Conservation (phyloP, 1,140 invertebrate species). For the Drosophila tani region DNA sequence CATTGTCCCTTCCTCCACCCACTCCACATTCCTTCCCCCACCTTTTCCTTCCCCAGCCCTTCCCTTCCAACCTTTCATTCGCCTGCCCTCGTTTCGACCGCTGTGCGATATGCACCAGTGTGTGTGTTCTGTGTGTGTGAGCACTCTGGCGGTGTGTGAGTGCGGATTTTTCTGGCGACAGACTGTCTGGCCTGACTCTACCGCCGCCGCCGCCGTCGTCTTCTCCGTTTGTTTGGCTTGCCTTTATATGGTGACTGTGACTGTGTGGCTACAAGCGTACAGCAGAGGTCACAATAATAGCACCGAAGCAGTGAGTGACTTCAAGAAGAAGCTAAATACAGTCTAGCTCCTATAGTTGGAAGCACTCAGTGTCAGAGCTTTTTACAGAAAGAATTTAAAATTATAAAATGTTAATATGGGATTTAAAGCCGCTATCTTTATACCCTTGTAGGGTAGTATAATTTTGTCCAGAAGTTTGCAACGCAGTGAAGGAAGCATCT, state of each 20-base stretch:
- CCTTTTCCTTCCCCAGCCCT: conserved; percentile 10
- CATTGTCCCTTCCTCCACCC: conserved; percentile 21
- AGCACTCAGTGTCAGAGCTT: no score
- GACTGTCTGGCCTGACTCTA: conserved; percentile 79
- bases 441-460: no score
- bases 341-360: neutral
- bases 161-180: conserved; percentile 81
- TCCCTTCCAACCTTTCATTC: conserved; percentile 19
- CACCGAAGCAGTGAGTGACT: no score
- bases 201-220: conserved; percentile 29
- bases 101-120: conserved; percentile 37
- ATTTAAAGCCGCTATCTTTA: no score
- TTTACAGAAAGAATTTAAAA: no score
- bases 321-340: neutral
- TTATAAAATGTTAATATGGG: no score
- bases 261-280: neutral
- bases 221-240: conserved; percentile 58
- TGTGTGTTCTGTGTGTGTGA: conserved; percentile 11
- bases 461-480: no score
- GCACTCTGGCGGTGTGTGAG: conserved; percentile 44
- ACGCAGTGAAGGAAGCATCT: no score
- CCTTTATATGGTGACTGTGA: conserved; percentile 59
- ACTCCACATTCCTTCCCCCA: conserved; percentile 20
- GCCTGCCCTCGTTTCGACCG: conserved; percentile 50
- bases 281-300: conserved; percentile 6